These are phyloP conservation scores for Neosalanx taihuensis DNA, from an alignment of 2,797 vertebrate genomes.

Conservation along the genomic window DNA sequence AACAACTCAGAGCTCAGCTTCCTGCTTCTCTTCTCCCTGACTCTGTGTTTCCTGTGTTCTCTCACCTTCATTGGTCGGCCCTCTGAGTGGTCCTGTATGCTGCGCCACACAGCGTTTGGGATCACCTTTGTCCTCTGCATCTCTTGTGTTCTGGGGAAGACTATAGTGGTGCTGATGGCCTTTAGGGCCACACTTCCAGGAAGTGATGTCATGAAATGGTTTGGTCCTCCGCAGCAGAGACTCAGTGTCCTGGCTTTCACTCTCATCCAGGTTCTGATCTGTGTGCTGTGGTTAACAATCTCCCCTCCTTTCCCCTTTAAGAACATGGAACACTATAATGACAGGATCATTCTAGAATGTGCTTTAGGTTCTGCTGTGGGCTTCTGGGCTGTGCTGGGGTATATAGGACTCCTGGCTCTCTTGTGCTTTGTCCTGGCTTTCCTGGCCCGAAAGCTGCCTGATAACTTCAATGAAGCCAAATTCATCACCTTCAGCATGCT, in stretches of 20 bases:
- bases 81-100: conserved; percentile 27
- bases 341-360: conserved; percentile 8
- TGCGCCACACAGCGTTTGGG: conserved; percentile 25
- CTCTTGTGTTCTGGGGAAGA: conserved; percentile 39
- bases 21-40: conserved; percentile 27
- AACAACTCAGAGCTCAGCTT: conserved; percentile 25
- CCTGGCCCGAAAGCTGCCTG: conserved; percentile 42
- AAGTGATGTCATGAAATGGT: conserved; percentile 36
- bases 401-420: conserved; percentile 31
- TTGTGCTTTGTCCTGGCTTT: conserved; percentile 40
- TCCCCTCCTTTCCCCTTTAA: conserved; percentile 26
- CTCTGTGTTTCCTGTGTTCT: conserved; percentile 25
- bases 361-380: conserved; percentile 10
- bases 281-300: conserved; percentile 41
- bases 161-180: conserved; percentile 33
- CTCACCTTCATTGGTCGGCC: conserved; percentile 8
- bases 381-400: conserved; percentile 22
- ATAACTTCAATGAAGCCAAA: conserved; percentile 45
- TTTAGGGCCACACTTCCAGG: conserved; percentile 31
- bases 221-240: conserved; percentile 27
- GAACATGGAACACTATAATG: conserved; percentile 32
- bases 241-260: conserved; percentile 24
- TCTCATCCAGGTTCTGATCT: conserved; percentile 26
- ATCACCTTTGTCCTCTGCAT: conserved; percentile 38
- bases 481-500: conserved; percentile 50